Percentiles rank a stretch among this genome's conserved stretches.
Evolutionary conservation across 1,140 invertebrate species (phyloP).

Genomic region (Heliconius hewitsoni): DNA sequence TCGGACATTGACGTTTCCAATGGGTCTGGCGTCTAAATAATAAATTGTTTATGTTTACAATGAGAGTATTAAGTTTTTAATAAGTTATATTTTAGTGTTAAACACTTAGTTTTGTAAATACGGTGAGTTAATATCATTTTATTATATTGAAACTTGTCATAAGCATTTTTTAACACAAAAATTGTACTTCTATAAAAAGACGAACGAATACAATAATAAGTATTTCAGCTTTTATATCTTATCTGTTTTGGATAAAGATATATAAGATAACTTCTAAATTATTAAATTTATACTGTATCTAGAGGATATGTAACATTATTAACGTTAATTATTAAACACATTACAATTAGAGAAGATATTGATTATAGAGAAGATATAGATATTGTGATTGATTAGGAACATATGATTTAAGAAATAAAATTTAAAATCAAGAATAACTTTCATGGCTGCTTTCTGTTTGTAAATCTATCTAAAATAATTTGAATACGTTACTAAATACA

Average conservation of each 20-base stretch:
- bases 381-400: background rate
- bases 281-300: background rate
- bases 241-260: background rate
- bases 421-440: background rate
- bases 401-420: background rate
- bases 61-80: background rate
- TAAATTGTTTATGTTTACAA: background rate
- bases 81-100: background rate
- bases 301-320: too few species aligned
- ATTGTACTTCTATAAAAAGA: background rate
- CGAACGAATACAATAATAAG: background rate
- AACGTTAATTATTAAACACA: too few species aligned
- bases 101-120: background rate
- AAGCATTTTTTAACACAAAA: background rate
- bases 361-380: too few species aligned
- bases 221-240: background rate
- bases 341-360: too few species aligned
- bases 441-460: background rate
- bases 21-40: background rate
- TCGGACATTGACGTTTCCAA: slow-evolving; percentile 52
- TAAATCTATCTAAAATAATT: background rate
- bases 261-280: background rate
- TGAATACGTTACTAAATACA: background rate
- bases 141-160: too few species aligned
- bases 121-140: background rate